Base-by-base conservation (phyloP, 2,888 invertebrate species). In the Stomorhina lunata region DNA sequence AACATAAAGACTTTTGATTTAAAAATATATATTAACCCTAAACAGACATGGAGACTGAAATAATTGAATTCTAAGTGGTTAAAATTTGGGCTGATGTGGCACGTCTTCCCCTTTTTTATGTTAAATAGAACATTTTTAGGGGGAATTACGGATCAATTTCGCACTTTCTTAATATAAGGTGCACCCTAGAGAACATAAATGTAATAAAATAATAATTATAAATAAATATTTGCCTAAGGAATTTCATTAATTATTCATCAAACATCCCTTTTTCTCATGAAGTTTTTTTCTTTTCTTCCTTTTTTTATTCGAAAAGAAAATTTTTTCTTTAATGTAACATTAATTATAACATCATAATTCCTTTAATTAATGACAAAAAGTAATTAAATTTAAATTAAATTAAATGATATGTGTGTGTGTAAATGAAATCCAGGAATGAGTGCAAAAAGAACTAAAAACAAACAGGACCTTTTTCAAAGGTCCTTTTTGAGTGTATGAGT, bases 201-300 rank as follows among this genome's bases (percentile, higher is more conserved):
- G 32, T 10, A 63, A 55, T 10, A 29, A 55, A 43, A n/a, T 5
- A 43, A 43, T 43, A 5, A 32, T 29, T 5, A 32, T 20, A 29
- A 59, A 40, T 48, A 48, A 79, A 79, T 79, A 75, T 65, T 75
- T 79, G 82, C 82, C 79, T 76, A 79, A 82, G 82, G 82, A 82
- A 82, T 82, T 82, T 66, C 40, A 80, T 80, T 73, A 73, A 71
- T 61, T 73, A 73, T 45, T 43, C 59, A 80, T 53, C 40, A 66
- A 72, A 40, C 27, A 65, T 48, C 37, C 43, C 25, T 69, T 69
- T 45, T 10, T 29, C 20, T 1, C 10, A 12, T 48, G 34, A 4
- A 25, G 9, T 17, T 73, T 48, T 25, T 43, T 45, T 15, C 10
- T 34, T 25, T 45, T 37, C n/a, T 20, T 55, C 12, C 4, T 63